These are phyloP conservation scores for Troides aeacus DNA, from an alignment of 2,888 invertebrate genomes.

Conservation along the genomic window DNA sequence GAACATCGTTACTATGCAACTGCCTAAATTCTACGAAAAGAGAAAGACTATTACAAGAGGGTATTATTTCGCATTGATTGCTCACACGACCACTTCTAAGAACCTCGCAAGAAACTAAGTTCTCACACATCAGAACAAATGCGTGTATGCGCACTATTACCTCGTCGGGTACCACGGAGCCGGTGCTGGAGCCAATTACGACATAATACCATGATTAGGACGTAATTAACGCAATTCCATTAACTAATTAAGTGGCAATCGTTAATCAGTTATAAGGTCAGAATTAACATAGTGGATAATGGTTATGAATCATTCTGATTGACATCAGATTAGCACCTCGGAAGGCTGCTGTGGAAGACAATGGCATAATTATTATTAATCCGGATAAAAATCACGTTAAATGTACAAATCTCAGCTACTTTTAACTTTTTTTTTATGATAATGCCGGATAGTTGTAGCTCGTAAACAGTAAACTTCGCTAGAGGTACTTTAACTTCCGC, in stretches of 20 bases:
- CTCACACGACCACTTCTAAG: constrained; percentile 5
- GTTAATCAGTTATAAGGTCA: constrained; percentile 65
- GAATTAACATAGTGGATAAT: constrained; percentile 53
- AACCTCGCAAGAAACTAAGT: constrained; percentile 3
- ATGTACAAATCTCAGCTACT: neutral
- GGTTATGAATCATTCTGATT: constrained; percentile 21
- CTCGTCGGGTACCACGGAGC: neutral
- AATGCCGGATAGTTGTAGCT: too few species aligned
- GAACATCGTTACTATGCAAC: too few species aligned
- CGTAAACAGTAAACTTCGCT: too few species aligned
- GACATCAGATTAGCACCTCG: constrained; percentile 16
- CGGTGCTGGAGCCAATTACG: constrained; percentile 49
- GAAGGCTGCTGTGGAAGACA: constrained; percentile 10
- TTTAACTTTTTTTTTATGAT: too few species aligned
- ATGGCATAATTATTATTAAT: neutral
- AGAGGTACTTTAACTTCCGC: too few species aligned
- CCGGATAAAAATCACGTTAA: neutral
- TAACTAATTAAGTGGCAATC: constrained; percentile 68
- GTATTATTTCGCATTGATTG: neutral
- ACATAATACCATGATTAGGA: constrained; percentile 65
- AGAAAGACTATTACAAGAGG: neutral
- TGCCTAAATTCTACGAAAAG: neutral
- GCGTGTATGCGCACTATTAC: neutral
- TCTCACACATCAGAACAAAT: neutral
- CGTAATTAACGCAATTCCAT: constrained; percentile 67